These are phyloP conservation scores for Diphyllodes magnificus DNA, from an alignment of 2,113 vertebrate genomes.

Conservation along the genomic window DNA sequence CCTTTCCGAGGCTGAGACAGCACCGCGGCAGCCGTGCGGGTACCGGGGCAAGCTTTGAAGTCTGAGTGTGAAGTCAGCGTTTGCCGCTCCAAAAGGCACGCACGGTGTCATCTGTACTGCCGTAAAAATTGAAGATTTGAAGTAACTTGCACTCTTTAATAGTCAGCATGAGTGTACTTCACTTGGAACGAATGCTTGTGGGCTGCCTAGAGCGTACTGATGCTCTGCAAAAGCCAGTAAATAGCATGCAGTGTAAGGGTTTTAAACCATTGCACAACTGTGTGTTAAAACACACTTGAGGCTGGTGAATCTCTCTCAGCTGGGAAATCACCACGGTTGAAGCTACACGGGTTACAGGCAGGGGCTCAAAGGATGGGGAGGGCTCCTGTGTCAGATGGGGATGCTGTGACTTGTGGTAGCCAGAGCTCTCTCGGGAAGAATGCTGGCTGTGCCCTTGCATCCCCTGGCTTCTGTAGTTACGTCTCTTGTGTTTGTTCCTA, in stretches of 20 bases:
- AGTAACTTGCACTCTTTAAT: background rate
- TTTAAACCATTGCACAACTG: background rate
- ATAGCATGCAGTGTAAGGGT: background rate
- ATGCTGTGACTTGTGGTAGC: background rate
- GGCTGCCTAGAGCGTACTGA: background rate
- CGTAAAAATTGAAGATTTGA: background rate
- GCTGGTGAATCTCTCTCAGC: background rate
- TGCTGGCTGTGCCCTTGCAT: background rate
- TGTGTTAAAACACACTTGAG: background rate
- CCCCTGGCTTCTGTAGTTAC: background rate
- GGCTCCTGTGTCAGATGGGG: background rate
- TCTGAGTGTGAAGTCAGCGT: background rate
- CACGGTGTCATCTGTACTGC: background rate
- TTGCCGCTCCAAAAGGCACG: rapidly evolving
- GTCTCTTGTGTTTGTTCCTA: background rate
- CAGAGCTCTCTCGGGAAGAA: background rate
- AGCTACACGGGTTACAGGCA: rapidly evolving
- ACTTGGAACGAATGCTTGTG: rapidly evolving
- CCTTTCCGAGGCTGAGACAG: background rate
- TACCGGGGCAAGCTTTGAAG: rapidly evolving
- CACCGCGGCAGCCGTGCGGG: rapidly evolving
- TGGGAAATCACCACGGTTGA: background rate
- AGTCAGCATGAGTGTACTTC: background rate
- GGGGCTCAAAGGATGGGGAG: background rate
- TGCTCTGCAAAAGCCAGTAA: background rate